A percentile compares a stretch with the other conserved stretches of the same genome.
phyloP scores from a whole-genome alignment of 2,113 vertebrate genomes.

The Potamarius usumacintae region DNA sequence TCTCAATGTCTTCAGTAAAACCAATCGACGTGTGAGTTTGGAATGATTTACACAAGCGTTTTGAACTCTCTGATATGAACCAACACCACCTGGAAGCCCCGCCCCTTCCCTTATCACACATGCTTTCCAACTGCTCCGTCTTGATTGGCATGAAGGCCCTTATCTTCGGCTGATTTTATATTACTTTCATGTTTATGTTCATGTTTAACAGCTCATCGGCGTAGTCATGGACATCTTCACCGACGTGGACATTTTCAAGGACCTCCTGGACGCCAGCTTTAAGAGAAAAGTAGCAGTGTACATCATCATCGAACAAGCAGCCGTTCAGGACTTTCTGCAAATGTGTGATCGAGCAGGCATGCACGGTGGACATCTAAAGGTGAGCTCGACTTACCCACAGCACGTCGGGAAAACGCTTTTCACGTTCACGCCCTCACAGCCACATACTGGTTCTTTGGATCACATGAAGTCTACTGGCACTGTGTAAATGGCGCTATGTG shows the following conservation, averaged over 20 bases:
- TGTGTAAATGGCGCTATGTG: background rate
- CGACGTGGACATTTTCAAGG: constrained; percentile 95
- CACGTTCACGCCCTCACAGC: constrained; percentile 1
- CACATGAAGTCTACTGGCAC: background rate
- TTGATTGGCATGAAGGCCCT: background rate
- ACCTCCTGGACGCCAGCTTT: constrained; percentile 86
- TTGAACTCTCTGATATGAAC: background rate
- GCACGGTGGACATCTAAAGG: constrained; percentile 93
- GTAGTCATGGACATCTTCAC: constrained; percentile 98
- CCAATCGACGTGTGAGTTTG: no score
- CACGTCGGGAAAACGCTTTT: no score
- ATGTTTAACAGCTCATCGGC: constrained; percentile 82
- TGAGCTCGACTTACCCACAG: constrained; percentile 53
- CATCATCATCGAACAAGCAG: constrained; percentile 86
- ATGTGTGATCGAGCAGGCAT: constrained; percentile 93
- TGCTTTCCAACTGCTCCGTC: background rate
- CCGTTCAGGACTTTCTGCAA: constrained; percentile 85
- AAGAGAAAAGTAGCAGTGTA: constrained; percentile 91
- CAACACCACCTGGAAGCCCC: background rate
- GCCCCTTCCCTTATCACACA: background rate
- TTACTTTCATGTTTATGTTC: constrained; percentile 24
- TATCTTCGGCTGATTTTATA: background rate
- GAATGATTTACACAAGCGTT: no score
- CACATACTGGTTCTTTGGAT: background rate
- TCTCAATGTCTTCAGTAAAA: no score